phyloP scores from a whole-genome alignment of 2,888 invertebrate genomes.

The Abrostola tripartita region DNA sequence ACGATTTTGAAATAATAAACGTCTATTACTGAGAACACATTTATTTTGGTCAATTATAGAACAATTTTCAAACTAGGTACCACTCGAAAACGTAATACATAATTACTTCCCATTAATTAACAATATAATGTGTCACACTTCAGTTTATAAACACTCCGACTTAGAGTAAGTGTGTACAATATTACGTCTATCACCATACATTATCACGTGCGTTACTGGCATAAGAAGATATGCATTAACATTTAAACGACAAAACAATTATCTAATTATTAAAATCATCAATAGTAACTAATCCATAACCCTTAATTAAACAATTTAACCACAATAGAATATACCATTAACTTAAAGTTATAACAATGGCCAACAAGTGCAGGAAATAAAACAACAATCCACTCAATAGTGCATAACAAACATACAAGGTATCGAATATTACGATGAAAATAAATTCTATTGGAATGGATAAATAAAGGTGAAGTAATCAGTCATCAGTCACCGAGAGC shows the following conservation, averaged over 20 bases:
- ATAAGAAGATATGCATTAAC: slow-evolving; percentile 81
- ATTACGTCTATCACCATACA: slow-evolving; percentile 82
- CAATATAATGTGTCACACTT: slow-evolving; percentile 65
- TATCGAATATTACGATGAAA: slow-evolving; percentile 50
- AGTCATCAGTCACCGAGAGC: slow-evolving; percentile 53
- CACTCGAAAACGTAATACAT: slow-evolving; percentile 81
- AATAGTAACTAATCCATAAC: slow-evolving; percentile 79
- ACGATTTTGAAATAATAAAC: slow-evolving; percentile 56
- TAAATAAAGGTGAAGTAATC: slow-evolving; percentile 51
- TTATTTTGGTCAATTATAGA: slow-evolving; percentile 87
- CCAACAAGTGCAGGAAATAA: slow-evolving; percentile 81
- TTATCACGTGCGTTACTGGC: slow-evolving; percentile 86
- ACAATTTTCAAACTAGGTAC: slow-evolving; percentile 81
- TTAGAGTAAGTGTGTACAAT: slow-evolving; percentile 62
- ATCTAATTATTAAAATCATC: slow-evolving; percentile 63
- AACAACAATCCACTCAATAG: slow-evolving; percentile 80
- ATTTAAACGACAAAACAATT: slow-evolving; percentile 73
- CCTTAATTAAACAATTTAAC: slow-evolving; percentile 78
- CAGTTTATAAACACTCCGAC: slow-evolving; percentile 58
- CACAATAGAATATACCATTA: slow-evolving; percentile 74
- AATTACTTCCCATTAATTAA: slow-evolving; percentile 65
- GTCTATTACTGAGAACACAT: slow-evolving; percentile 85
- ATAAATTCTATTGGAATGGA: slow-evolving; percentile 46
- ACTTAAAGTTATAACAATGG: slow-evolving; percentile 77
- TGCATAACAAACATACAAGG: slow-evolving; percentile 79